Evolutionary conservation across 2,797 vertebrate genomes (phyloP).

Genomic region (Caiman crocodilus): DNA sequence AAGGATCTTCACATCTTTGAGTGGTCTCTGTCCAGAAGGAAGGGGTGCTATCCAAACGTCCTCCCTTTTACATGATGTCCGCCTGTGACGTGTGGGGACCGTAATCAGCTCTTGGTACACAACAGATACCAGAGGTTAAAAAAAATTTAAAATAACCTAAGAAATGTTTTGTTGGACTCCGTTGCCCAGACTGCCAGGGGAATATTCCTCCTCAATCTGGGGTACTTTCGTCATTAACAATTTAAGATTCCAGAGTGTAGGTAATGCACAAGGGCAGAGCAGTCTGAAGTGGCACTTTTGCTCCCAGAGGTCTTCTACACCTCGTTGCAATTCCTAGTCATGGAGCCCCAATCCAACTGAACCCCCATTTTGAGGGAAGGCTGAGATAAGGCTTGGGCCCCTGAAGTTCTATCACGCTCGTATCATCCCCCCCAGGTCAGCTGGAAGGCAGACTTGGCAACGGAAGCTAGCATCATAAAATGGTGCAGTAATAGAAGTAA

Average conservation of each 20-base stretch:
- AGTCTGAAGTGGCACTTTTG: slow-evolving; percentile 68
- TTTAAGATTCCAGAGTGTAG: slow-evolving; percentile 67
- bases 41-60: slow-evolving; percentile 55
- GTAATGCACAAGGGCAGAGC: slow-evolving; percentile 56
- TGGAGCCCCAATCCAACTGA: slow-evolving; percentile 81
- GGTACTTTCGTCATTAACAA: slow-evolving; percentile 69
- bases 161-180: slow-evolving; percentile 83
- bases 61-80: slow-evolving; percentile 63
- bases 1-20: slow-evolving; percentile 60
- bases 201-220: slow-evolving; percentile 80
- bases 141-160: slow-evolving; percentile 85
- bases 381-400: slow-evolving; percentile 87
- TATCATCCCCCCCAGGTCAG: slow-evolving; percentile 76
- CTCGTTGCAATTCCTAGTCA: slow-evolving; percentile 71
- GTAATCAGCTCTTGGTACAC: slow-evolving; percentile 79
- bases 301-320: slow-evolving; percentile 75
- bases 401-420: slow-evolving; percentile 81
- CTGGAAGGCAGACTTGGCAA: slow-evolving; percentile 87
- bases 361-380: slow-evolving; percentile 80
- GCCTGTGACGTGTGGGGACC: slow-evolving; percentile 71
- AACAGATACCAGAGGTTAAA: slow-evolving; percentile 82
- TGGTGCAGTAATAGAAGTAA: slow-evolving; percentile 91
- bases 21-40: slow-evolving; percentile 70
- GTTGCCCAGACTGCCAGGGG: slow-evolving; percentile 85
- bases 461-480: slow-evolving; percentile 91